Percentiles rank a stretch among this genome's conserved stretches.
These are phyloP conservation scores for Drosophila paranaensis DNA, from an alignment of 2,888 invertebrate genomes.

Conservation along the genomic window DNA sequence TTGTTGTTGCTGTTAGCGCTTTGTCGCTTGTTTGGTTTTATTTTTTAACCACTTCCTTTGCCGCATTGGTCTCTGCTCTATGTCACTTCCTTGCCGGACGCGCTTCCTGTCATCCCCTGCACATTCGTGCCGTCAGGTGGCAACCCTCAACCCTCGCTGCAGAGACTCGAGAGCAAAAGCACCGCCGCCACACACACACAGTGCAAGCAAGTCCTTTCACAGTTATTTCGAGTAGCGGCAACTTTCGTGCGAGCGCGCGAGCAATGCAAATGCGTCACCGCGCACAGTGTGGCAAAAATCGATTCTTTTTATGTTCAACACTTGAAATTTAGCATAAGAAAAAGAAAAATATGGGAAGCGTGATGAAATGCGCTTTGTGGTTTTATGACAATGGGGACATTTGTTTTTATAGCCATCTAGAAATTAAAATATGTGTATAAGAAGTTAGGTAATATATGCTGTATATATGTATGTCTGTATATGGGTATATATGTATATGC, in stretches of 20 bases:
- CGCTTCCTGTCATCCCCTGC: conserved; percentile 63
- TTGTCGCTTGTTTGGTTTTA: conserved; percentile 31
- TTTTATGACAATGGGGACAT: conserved; percentile 6
- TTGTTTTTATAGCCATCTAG: neutral
- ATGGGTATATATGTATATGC: too few species aligned
- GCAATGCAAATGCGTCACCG: conserved; percentile 48
- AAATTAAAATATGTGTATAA: neutral
- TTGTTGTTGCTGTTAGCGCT: conserved; percentile 38
- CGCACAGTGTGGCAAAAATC: conserved; percentile 54
- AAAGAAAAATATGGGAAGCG: neutral
- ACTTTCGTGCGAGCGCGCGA: conserved; percentile 17
- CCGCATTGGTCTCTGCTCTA: conserved; percentile 38
- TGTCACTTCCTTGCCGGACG: conserved; percentile 70
- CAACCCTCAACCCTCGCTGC: conserved; percentile 37
- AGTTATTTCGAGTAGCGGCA: conserved; percentile 31
- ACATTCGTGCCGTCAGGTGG: conserved; percentile 57
- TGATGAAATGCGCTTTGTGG: conserved; percentile 8
- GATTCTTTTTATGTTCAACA: conserved; percentile 22
- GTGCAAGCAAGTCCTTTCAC: conserved; percentile 26
- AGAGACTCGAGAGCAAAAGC: conserved; percentile 7
- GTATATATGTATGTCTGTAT: neutral
- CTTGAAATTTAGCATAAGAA: conserved; percentile 3
- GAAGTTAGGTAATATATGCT: neutral
- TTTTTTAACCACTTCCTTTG: conserved; percentile 72
- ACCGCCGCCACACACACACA: conserved; percentile 2